Conservation (phyloP, 2,888 invertebrate species). For the Abrostola triplasia region DNA sequence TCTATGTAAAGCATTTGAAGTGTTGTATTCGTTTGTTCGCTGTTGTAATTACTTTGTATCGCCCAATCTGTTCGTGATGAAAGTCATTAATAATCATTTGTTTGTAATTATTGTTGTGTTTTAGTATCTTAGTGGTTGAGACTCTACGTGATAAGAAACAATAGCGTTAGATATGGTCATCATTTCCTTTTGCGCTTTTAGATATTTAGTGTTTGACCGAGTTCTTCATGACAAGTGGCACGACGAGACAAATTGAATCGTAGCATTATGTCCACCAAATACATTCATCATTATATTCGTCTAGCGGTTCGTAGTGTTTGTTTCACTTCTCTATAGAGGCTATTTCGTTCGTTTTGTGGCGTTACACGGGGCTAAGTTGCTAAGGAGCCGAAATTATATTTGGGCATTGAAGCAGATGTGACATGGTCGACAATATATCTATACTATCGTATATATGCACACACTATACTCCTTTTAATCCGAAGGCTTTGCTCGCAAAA, state of each 20-base stretch:
- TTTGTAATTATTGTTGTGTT: constrained; percentile 29
- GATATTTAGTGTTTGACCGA: too few species aligned
- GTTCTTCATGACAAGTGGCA: too few species aligned
- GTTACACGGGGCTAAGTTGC: too few species aligned
- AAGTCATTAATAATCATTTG: constrained; percentile 31
- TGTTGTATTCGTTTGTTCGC: constrained; percentile 30
- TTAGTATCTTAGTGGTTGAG: constrained; percentile 9
- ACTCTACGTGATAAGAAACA: constrained; percentile 1
- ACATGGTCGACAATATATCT: too few species aligned
- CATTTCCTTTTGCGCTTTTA: too few species aligned
- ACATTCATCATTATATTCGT: too few species aligned
- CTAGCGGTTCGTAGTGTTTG: too few species aligned
- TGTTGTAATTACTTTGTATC: constrained; percentile 38
- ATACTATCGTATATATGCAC: too few species aligned
- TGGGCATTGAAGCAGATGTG: not conserved
- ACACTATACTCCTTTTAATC: constrained; percentile 10
- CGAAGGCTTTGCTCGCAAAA: constrained; percentile 19
- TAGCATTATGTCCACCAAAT: too few species aligned
- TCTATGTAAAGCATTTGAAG: constrained; percentile 62
- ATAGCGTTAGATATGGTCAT: not conserved
- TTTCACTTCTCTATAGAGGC: too few species aligned
- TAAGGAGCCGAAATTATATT: not conserved
- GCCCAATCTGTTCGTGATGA: constrained; percentile 39
- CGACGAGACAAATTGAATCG: too few species aligned
- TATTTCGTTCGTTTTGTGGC: too few species aligned